Evolutionary conservation across 2,888 invertebrate species (phyloP).

Genomic region (Nyleta sp.): DNA sequence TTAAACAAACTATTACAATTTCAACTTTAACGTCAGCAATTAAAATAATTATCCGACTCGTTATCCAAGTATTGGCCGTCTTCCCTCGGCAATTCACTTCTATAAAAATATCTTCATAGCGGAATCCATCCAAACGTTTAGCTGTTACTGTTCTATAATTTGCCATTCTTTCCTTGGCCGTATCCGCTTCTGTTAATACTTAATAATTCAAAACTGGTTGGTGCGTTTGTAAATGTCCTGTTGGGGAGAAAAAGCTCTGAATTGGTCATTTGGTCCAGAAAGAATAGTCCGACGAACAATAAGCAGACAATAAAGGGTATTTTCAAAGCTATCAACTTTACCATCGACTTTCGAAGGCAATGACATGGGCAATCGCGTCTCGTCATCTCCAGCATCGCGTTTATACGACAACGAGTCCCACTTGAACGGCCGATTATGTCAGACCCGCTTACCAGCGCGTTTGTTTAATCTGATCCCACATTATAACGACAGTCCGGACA

Average conservation of each 20-base stretch:
- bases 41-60: too few species aligned
- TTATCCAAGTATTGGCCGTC: too few species aligned
- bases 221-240: slow-evolving; percentile 20
- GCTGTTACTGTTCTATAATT: neutral
- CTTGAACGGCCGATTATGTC: slow-evolving; percentile 76
- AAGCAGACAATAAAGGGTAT: slow-evolving; percentile 59
- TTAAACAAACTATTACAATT: too few species aligned
- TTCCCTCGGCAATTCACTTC: too few species aligned
- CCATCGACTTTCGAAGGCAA: slow-evolving; percentile 63
- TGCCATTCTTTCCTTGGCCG: neutral
- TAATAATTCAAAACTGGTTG: slow-evolving; percentile 32
- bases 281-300: slow-evolving; percentile 44
- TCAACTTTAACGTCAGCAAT: too few species aligned
- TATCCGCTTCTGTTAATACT: slow-evolving; percentile 11
- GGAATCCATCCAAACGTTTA: too few species aligned
- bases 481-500: slow-evolving; percentile 75
- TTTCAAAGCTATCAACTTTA: slow-evolving; percentile 57
- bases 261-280: slow-evolving; percentile 52
- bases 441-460: slow-evolving; percentile 74
- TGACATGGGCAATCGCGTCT: slow-evolving; percentile 71
- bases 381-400: slow-evolving; percentile 70
- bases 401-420: slow-evolving; percentile 65
- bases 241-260: slow-evolving; percentile 9
- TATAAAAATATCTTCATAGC: neutral
- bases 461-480: slow-evolving; percentile 79